Evolutionary conservation across 2,113 vertebrate genomes (phyloP), one percentile per base, ranked within the genome.

Genomic region (Phoxinus phoxinus): DNA sequence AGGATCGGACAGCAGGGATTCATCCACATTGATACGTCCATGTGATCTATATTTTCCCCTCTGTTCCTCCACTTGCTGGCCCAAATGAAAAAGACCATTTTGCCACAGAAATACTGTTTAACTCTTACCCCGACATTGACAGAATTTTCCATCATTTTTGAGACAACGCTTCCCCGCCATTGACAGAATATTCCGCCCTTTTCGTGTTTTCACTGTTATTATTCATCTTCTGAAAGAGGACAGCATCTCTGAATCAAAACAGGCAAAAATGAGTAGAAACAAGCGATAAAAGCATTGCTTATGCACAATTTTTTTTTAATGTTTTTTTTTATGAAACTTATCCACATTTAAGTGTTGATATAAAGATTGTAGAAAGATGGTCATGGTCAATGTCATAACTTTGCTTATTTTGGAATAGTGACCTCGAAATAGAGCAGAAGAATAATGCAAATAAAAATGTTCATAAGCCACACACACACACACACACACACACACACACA

Each of bases 1-100:
- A 59, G 37, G 86, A 59, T 71, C 25, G 17, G 48, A 80, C 76
- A 58, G 63, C 32, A 79, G 84, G 84, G 67, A 85, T 79, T 85
- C 53, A 30, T 85, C 23, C 32, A 69, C 65, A 44, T 35, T 79
- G 81, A 88, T 72, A 65, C 56, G 46, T 67, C 69, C 25, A 21
- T 86, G 75, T 74, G 75, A 77, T 83, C 46, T 78, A 56, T 73
- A 65, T 73, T 74, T 77, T 53, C 19, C n/a, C 25, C 35, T 46
- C 17, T 73, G 76, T 74, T 56, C n/a, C 35, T 77, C 30, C 1
- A 21, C 41, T 85, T 35, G 25, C 79, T 67, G 61, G 44, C 44
- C 61, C 61, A 81, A 17, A 81, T 51, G 79, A 65, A 69, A 81
- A 48, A 81, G 61, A 51, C n/a, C n/a, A 2, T 25, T 44, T 25